A percentile compares a stretch with the other conserved stretches of the same genome.
Evolutionary conservation across 2,113 vertebrate species (phyloP).

Genomic region (Syngnathoides biaculeatus): DNA sequence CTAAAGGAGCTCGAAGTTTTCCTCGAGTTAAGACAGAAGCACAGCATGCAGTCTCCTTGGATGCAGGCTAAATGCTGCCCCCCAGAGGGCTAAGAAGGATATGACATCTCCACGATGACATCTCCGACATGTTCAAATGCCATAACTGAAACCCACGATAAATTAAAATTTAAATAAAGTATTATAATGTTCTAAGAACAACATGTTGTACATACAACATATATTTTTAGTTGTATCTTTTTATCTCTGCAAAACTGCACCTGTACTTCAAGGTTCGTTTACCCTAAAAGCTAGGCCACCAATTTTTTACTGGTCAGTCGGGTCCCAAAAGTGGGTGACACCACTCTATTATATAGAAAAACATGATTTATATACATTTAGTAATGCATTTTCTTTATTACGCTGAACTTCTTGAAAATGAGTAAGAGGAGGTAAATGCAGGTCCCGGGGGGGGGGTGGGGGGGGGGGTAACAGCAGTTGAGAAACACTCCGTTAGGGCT

Average conservation of each 20-base stretch:
- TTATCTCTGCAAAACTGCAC: not conserved
- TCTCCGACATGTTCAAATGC: not conserved
- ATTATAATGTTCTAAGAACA: not conserved
- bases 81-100: conserved; percentile 24
- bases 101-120: not conserved
- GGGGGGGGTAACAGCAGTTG: no score
- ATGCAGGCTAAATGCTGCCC: conserved; percentile 36
- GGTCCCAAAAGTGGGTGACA: not conserved
- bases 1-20: conserved; percentile 35
- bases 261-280: no score
- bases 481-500: no score
- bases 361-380: not conserved
- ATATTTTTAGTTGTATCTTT: no score
- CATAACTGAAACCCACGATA: not conserved
- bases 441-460: not conserved
- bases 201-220: not conserved
- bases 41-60: conserved; percentile 22
- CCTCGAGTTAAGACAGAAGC: conserved; percentile 26
- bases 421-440: not conserved
- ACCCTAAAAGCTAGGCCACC: no score
- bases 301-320: no score
- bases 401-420: not conserved
- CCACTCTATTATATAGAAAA: not conserved
- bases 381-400: not conserved
- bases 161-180: not conserved